Evolutionary conservation across 2,113 vertebrate genomes (phyloP).

Genomic region (Rhabdomys dilectus): DNA sequence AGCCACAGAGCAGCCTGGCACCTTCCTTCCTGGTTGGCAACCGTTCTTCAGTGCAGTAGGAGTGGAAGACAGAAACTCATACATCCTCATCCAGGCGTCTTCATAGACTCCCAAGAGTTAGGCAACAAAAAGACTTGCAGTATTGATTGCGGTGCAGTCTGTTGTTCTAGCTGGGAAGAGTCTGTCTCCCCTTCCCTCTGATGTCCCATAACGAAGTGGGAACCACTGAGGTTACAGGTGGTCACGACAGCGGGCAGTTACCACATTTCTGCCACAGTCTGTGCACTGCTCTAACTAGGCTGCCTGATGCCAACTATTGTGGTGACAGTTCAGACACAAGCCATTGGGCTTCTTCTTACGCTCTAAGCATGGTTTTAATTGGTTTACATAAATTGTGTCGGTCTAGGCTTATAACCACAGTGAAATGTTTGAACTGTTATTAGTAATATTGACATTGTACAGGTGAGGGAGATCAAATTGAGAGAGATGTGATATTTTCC

Average conservation of each 20-base stretch:
- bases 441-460: neutral
- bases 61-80: neutral
- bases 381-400: neutral
- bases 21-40: neutral
- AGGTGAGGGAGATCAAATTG: neutral
- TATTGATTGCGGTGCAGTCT: neutral
- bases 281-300: neutral
- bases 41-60: neutral
- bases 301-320: rapidly evolving
- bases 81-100: neutral
- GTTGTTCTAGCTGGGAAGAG: neutral
- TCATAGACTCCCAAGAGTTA: neutral
- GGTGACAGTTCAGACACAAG: neutral
- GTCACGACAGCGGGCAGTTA: neutral
- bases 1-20: neutral
- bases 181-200: neutral
- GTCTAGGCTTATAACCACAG: neutral
- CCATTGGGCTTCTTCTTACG: neutral
- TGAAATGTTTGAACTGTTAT: neutral
- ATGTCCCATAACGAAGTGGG: neutral
- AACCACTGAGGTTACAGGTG: neutral
- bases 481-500: neutral
- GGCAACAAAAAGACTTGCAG: neutral
- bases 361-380: neutral
- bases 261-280: neutral